Percentiles rank a stretch among this genome's conserved stretches.
These are phyloP conservation scores for Paradisaea rubra DNA, from an alignment of 2,113 vertebrate species.

Conservation along the genomic window DNA sequence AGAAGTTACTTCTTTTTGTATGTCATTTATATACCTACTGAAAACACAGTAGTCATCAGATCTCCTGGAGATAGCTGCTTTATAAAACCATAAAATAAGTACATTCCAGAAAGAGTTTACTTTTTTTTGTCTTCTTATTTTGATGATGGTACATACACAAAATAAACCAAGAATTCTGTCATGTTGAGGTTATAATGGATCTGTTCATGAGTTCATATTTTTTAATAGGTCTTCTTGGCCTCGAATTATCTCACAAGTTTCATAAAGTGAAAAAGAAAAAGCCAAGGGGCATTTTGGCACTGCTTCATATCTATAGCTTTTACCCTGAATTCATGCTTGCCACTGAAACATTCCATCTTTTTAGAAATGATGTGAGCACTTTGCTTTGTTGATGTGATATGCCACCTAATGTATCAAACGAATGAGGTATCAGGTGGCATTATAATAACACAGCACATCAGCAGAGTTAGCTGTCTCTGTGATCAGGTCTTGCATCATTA, in stretches of 20 bases:
- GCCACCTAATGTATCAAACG: constrained; percentile 3
- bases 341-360: neutral
- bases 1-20: neutral
- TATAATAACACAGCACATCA: constrained; percentile 17
- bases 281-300: constrained; percentile 1
- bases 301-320: neutral
- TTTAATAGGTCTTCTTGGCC: neutral
- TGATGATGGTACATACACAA: neutral
- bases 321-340: neutral
- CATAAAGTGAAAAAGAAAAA: neutral
- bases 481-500: constrained; percentile 51
- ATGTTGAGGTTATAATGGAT: neutral
- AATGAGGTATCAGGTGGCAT: constrained; percentile 43
- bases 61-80: neutral
- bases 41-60: neutral
- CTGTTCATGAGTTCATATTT: neutral
- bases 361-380: neutral
- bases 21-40: neutral
- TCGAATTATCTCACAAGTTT: neutral
- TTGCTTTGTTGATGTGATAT: constrained; percentile 15
- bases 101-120: neutral
- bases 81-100: neutral
- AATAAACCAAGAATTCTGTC: neutral
- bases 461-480: constrained; percentile 19
- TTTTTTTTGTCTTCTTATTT: neutral